A percentile compares a stretch with the other conserved stretches of the same genome.
phyloP scores from a whole-genome alignment of 2,797 vertebrate genomes.

The Rachycentron canadum region DNA sequence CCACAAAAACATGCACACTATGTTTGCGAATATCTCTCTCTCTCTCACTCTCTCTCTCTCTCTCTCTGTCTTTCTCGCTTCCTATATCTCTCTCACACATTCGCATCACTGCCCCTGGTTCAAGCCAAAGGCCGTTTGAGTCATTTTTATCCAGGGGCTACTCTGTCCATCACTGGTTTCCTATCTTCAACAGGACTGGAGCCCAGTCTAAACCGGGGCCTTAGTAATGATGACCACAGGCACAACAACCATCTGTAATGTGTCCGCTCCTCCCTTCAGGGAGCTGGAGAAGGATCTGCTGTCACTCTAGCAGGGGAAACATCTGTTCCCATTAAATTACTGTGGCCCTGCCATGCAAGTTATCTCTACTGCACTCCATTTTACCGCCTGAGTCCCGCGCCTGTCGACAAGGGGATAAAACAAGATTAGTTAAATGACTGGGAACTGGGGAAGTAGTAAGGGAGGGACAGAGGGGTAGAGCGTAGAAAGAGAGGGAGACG shows the following conservation, averaged over 20 bases:
- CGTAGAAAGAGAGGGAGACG: constrained; percentile 41
- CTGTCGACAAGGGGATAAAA: constrained; percentile 79
- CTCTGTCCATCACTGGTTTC: constrained; percentile 51
- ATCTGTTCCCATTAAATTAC: constrained; percentile 84
- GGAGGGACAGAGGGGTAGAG: constrained; percentile 19
- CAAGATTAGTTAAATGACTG: constrained; percentile 84
- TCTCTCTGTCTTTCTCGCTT: no score
- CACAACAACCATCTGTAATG: constrained; percentile 79
- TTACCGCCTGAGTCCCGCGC: constrained; percentile 68
- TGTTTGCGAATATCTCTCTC: constrained; percentile 11
- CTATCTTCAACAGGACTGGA: constrained; percentile 52
- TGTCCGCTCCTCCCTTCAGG: constrained; percentile 72
- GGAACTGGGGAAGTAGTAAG: constrained; percentile 65
- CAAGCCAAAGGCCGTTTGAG: constrained; percentile 42
- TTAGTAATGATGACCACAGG: constrained; percentile 78
- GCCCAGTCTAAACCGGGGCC: constrained; percentile 58
- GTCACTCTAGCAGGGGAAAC: constrained; percentile 80
- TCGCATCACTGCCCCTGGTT: constrained; percentile 31
- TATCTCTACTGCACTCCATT: constrained; percentile 77
- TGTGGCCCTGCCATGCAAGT: constrained; percentile 74
- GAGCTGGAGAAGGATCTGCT: constrained; percentile 79
- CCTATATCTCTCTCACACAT: neutral
- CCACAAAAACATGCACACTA: neutral
- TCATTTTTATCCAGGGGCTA: constrained; percentile 43
- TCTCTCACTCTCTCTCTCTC: no score